Conservation (phyloP, 2,113 vertebrate species). For the Tragulus kanchil region DNA sequence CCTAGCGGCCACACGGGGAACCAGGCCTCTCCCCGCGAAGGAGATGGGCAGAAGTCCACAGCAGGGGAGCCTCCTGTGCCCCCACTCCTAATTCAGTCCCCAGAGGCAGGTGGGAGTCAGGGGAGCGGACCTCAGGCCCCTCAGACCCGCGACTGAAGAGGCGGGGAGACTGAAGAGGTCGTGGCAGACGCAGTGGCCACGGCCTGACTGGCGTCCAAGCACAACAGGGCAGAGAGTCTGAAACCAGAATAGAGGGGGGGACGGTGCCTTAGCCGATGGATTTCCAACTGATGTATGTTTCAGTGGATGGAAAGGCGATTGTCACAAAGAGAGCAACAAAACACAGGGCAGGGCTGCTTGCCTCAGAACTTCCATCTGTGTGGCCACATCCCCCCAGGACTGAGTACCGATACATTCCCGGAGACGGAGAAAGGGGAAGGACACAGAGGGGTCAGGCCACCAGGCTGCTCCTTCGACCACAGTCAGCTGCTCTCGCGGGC, state of each 20-base stretch:
- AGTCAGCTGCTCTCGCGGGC: accelerated
- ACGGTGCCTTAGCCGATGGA: accelerated
- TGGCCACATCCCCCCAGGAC: background rate
- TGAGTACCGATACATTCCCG: background rate
- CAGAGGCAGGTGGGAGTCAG: no score
- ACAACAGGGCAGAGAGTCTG: accelerated
- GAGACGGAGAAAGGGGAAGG: background rate
- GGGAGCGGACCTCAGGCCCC: background rate
- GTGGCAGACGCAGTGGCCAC: accelerated
- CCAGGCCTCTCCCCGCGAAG: background rate
- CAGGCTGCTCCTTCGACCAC: accelerated
- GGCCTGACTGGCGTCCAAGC: background rate
- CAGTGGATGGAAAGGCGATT: accelerated
- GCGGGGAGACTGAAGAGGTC: accelerated
- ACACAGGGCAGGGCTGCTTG: accelerated
- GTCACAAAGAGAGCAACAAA: accelerated
- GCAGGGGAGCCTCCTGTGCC: accelerated
- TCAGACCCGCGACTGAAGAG: background rate
- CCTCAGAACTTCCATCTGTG: background rate
- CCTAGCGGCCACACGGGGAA: background rate
- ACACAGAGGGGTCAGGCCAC: background rate
- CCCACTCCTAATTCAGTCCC: accelerated
- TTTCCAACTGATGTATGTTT: background rate
- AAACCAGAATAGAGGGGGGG: background rate
- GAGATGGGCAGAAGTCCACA: no score